Evolutionary conservation across 2,797 vertebrate species (phyloP).

Genomic region (Cygnus olor): DNA sequence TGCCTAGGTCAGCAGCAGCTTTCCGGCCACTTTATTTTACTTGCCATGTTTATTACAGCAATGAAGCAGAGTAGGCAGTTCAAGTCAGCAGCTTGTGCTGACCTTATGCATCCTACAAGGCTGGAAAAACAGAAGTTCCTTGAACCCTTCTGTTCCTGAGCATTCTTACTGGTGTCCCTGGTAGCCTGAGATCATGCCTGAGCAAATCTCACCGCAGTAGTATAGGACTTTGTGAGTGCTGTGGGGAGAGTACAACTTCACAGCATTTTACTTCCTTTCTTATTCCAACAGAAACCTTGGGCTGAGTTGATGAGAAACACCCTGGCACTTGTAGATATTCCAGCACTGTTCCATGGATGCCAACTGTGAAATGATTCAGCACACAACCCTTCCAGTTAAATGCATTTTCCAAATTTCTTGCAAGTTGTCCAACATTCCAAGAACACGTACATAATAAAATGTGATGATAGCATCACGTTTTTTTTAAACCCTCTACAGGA

Average conservation of each 20-base stretch:
- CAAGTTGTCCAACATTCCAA: neutral
- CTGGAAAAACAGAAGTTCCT: neutral
- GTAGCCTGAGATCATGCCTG: neutral
- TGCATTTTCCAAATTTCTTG: neutral
- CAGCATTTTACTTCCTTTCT: neutral
- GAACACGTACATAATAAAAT: neutral
- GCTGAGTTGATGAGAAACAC: neutral
- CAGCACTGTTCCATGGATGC: neutral
- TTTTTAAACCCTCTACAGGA: neutral
- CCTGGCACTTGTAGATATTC: neutral
- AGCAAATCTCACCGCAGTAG: accelerated
- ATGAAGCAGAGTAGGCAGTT: neutral
- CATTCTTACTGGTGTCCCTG: neutral
- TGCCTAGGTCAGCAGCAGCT: neutral
- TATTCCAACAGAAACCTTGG: neutral
- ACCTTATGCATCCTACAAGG: neutral
- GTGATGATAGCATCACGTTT: neutral
- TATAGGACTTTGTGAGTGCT: neutral
- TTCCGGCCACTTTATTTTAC: neutral
- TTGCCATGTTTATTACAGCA: neutral
- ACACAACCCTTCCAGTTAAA: neutral
- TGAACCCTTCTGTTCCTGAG: neutral
- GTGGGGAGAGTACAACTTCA: neutral
- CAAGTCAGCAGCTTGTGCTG: neutral
- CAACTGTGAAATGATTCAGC: neutral